Evolutionary conservation across 1,140 invertebrate genomes (phyloP), one percentile per base, ranked within the genome.

Genomic region (Megathymus violae): DNA sequence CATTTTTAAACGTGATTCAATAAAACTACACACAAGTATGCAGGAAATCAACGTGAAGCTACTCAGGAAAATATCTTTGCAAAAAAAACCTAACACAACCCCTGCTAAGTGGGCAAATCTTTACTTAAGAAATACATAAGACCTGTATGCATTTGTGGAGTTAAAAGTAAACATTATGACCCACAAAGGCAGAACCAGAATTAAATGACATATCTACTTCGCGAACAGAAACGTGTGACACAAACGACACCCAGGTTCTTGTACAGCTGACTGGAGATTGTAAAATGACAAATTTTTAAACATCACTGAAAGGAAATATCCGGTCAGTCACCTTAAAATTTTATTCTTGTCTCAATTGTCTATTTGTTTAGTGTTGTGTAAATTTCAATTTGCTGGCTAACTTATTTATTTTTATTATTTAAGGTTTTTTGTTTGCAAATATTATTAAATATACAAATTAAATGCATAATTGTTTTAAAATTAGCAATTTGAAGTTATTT

Each of bases 261-360:
- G 4, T 47, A 47, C 5, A 47, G n/a, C 9, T 47, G 19, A 22
- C 5, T 13, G 3, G 10, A 10, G 1, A 19, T 22, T 46, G 44
- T n/a, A 1, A 4, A 25, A 47, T 46, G 0, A 47, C 13, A 11
- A 22, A 11, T 46, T 46, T n/a, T 19, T 11, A n/a, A 43, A n/a
- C 15, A 22, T 19, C 15, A 11, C n/a, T n/a, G 3, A 46, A 46
- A n/a, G n/a, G n/a, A 46, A 46, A 46, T 27, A 47, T 47, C 44
- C 11, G 44, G 19, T 3, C 19, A 14, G 11, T 47, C 13, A 47
- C 44, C 43, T 46, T n/a, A 15, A 17, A 25, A 17, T 17, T 47
- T 14, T 14, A 1, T 14, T 27, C 10, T 27, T 11, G 7, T 13
- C 16, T 16, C 6, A 15, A 22, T 11, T 43, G 41, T 43, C 16